Evolutionary conservation across 2,888 invertebrate species (phyloP), one percentile per base, ranked within the genome.

Genomic region (Stramonita haemastoma): DNA sequence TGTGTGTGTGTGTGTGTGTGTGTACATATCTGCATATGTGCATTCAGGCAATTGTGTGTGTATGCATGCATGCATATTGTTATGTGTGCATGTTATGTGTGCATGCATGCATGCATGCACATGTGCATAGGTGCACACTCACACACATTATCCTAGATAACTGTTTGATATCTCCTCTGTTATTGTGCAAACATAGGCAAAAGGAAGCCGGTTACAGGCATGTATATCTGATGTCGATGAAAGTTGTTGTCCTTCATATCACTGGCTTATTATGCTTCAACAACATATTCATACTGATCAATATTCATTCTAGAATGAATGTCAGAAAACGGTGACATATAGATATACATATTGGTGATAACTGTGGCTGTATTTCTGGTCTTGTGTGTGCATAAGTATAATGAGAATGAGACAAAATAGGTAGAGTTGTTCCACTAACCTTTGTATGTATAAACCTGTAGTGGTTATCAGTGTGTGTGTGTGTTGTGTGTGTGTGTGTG

Each of bases 151-250:
- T 66, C 66, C 13, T 46, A 66, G 26, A 26, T 66, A 66, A 66
- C 66, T 66, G 26, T 26, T 66, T 66, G 46, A 66, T 26, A 66
- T 66, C 13, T 79, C 22, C 6, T 79, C 32, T 79, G 34, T 34
- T 32, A 79, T 19, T 17, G 4, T 34, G 34, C 79, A 17, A 22
- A 34, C 81, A 11, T 83, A 83, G 81, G 26, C 81, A 36, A 83
- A 46, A 83, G 81, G 81, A 46, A 83, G 22, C 81, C 81, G 81
- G 15, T 46, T 83, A 26, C 81, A 83, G 81, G 81, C 81, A 83
- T 83, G 81, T 83, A 83, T 83, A 83, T 83, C 26, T 46, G 26
- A 46, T 5, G 46, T 83, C 46, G 26, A 83, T 46, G 46, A 26
- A 26, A 8, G 8, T 26, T 83, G 15, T 46, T 83, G 81, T 83